phyloP scores from a whole-genome alignment of 2,888 invertebrate genomes.

The Pterostichus niger region DNA sequence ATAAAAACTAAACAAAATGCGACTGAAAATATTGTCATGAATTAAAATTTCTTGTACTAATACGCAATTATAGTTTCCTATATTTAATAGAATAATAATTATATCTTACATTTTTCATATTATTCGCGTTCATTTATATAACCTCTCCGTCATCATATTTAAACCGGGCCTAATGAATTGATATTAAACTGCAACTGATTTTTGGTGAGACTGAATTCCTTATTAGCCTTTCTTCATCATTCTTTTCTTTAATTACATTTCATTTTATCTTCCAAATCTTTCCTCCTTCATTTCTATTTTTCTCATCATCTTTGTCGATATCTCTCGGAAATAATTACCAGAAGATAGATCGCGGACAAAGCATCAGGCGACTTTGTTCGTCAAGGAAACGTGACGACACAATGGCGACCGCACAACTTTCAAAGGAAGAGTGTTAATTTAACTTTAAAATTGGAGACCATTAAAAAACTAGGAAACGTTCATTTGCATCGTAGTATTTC shows the following conservation, averaged over 20 bases:
- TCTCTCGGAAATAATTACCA: conserved; percentile 60
- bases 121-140: too few species aligned
- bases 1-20: too few species aligned
- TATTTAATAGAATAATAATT: too few species aligned
- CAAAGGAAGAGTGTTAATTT: conserved; percentile 62
- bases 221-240: background rate
- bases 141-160: too few species aligned
- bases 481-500: conserved; percentile 16
- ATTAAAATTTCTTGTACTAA: too few species aligned
- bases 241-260: conserved; percentile 47
- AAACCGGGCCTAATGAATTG: too few species aligned
- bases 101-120: too few species aligned
- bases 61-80: too few species aligned
- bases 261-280: conserved; percentile 24
- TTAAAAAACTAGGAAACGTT: conserved; percentile 56
- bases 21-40: too few species aligned
- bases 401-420: conserved; percentile 41
- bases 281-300: conserved; percentile 14
- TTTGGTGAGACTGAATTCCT: too few species aligned
- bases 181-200: too few species aligned
- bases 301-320: conserved; percentile 48
- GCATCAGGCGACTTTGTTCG: conserved; percentile 50
- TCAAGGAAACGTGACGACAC: conserved; percentile 3
- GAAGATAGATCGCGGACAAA: conserved; percentile 59
- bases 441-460: conserved; percentile 61